Percentiles rank a stretch among this genome's conserved stretches.
Evolutionary conservation across 2,113 vertebrate species (phyloP).

Genomic region (Hymenochirus boettgeri): DNA sequence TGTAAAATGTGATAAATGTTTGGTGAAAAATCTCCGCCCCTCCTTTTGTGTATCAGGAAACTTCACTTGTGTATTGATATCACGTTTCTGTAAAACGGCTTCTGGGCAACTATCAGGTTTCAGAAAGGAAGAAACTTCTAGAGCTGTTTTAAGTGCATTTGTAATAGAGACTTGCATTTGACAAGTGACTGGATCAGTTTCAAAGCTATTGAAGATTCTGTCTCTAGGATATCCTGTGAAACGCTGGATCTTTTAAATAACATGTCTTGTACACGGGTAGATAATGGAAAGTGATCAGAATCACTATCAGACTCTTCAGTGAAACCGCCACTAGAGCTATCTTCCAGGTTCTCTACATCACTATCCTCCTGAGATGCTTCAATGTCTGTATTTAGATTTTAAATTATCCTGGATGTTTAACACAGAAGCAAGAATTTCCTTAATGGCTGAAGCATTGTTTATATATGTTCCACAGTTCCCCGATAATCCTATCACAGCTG

Average conservation of each 20-base stretch:
- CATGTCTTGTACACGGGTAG: slow-evolving; percentile 44
- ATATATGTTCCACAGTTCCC: slow-evolving; percentile 42
- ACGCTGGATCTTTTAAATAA: slow-evolving; percentile 52
- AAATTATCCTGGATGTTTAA: slow-evolving; percentile 45
- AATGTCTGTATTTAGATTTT: slow-evolving; percentile 21
- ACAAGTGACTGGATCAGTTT: not conserved
- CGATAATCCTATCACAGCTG: slow-evolving; percentile 48
- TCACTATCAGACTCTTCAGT: slow-evolving; percentile 19
- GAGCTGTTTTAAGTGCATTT: too few relatives aligned
- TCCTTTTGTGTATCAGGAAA: slow-evolving; percentile 5
- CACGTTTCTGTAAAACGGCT: slow-evolving; percentile 26
- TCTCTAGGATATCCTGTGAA: slow-evolving; percentile 50
- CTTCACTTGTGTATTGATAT: not conserved
- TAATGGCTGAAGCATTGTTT: slow-evolving; percentile 42
- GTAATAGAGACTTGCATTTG: not conserved
- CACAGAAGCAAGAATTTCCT: slow-evolving; percentile 48
- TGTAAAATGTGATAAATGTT: too few relatives aligned
- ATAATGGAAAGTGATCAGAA: not conserved
- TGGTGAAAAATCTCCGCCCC: not conserved
- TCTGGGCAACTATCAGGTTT: slow-evolving; percentile 39
- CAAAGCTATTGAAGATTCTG: not conserved
- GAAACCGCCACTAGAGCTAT: slow-evolving; percentile 14
- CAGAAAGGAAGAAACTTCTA: too few relatives aligned
- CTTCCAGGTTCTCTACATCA: slow-evolving; percentile 48
- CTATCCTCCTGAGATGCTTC: slow-evolving; percentile 34